These are phyloP conservation scores for Phylloscopus collybita DNA, from an alignment of 2,797 vertebrate species.

Conservation along the genomic window DNA sequence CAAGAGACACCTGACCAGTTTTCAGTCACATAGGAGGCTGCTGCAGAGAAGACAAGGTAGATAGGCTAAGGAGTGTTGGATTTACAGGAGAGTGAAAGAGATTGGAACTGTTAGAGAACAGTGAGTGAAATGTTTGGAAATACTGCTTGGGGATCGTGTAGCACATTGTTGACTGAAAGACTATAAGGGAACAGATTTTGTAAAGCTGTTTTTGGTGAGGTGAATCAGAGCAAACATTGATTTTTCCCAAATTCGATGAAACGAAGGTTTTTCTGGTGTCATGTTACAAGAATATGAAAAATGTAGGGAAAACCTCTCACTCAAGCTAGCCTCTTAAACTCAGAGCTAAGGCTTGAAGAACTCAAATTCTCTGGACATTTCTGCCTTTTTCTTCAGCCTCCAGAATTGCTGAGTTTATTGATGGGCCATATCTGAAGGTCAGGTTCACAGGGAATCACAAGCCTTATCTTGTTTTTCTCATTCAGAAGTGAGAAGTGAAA, in stretches of 20 bases:
- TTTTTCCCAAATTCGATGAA: not conserved
- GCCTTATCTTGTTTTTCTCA: not conserved
- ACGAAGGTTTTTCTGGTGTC: not conserved
- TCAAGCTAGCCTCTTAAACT: not conserved
- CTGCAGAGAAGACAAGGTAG: not conserved
- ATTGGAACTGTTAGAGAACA: not conserved
- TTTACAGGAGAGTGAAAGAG: not conserved
- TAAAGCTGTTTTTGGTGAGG: not conserved
- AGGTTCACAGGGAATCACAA: not conserved
- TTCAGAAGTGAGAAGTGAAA: constrained; percentile 17
- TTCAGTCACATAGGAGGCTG: not conserved
- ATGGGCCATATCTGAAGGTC: not conserved
- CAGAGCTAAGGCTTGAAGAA: not conserved
- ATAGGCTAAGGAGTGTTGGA: not conserved
- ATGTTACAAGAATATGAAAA: not conserved
- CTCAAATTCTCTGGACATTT: not conserved
- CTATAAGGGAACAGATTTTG: not conserved
- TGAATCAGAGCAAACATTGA: not conserved
- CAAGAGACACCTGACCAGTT: not conserved
- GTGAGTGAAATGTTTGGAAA: not conserved
- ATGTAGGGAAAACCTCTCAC: not conserved
- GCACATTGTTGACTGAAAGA: not conserved
- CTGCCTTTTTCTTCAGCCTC: not conserved
- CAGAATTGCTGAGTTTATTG: not conserved
- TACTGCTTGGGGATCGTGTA: not conserved